Base-by-base conservation (phyloP, 2,797 vertebrate genomes). In the Loris lydekkerianus region DNA sequence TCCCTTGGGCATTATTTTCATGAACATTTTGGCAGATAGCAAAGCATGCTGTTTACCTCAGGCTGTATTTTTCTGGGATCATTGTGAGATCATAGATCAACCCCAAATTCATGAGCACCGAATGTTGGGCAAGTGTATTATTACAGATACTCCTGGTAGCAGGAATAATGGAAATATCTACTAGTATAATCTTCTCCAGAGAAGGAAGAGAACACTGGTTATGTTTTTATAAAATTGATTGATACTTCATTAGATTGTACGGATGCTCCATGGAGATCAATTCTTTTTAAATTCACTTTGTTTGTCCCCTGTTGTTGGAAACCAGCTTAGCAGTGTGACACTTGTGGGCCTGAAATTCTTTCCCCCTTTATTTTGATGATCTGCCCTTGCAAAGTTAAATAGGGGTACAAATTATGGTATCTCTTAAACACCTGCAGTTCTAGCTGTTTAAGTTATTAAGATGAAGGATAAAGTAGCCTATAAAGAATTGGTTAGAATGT, bases 21-120 rank as follows among this genome's bases (percentile, higher is more conserved):
- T 18, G 21, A 61, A 40, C 31, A 46, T 82, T 94, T 80, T 89
- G 61, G 25, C 25, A 69, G 76, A 29, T 25, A 58, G 78, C 78
- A 56, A 37, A 46, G 6, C 40, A 25, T 27, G 11, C 27, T 89
- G 34, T 76, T 85, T 70, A 27, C 4, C 10, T 83, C 31, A 1
- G 49, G 34, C 31, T 93, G 4, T 63, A 13, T 70, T n/a, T 78
- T 76, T 73, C 13, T 14, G 40, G 37, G 17, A 56, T 37, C 34
- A 13, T 3, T 17, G 10, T 40, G 34, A 63, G 34, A 20, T 67
- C 65, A 67, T n/a, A 10, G 65, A 34, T 67, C 23, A 13, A 5
- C 46, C 29, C 23, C 15, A 63, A 65, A 29, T n/a, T 29, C 58
- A 3, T 86, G 31, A 63, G 25, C 20, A 43, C n/a, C 34, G 5